phyloP scores from a whole-genome alignment of 2,113 vertebrate genomes.

The Tachuris rubrigastra region DNA sequence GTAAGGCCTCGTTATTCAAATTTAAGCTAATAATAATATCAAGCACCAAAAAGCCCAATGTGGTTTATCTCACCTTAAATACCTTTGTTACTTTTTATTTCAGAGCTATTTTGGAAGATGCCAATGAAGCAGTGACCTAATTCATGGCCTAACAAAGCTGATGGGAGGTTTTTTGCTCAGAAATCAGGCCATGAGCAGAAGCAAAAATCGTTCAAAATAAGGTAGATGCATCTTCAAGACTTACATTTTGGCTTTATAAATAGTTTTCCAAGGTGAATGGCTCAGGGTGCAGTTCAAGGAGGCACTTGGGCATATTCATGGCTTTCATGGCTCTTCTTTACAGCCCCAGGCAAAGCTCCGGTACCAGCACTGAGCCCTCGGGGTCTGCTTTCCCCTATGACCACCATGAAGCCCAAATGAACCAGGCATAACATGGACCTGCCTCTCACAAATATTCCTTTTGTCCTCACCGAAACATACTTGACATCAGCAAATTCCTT shows the following conservation, averaged over 20 bases:
- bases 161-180: background rate
- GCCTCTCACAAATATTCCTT: background rate
- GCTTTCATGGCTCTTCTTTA: background rate
- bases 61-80: background rate
- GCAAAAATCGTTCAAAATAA: background rate
- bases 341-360: background rate
- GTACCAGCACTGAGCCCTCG: background rate
- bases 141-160: background rate
- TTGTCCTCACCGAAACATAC: background rate
- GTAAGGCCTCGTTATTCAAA: background rate
- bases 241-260: background rate
- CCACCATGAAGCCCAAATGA: background rate
- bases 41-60: background rate
- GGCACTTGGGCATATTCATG: background rate
- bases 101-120: conserved; percentile 9
- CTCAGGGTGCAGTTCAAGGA: background rate
- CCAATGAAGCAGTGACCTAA: conserved; percentile 24
- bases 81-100: background rate
- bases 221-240: background rate
- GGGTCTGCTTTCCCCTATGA: background rate
- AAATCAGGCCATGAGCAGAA: background rate
- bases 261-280: background rate
- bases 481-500: background rate
- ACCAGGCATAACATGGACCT: background rate
- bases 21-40: background rate